Evolutionary conservation across 2,888 invertebrate genomes (phyloP).

Genomic region (Spisula subtruncata): DNA sequence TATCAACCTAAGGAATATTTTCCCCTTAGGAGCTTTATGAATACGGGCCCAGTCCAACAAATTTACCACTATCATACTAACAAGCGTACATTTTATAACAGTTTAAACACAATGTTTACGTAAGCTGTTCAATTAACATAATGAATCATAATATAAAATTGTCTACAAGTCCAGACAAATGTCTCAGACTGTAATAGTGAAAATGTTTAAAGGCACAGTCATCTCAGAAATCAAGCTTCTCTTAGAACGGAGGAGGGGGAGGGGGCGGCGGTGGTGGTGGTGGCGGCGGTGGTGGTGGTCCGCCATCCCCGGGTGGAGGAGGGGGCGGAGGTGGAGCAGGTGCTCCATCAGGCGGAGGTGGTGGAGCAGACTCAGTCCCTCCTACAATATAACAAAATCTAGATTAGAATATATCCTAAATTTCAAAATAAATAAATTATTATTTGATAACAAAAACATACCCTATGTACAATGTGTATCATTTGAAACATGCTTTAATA

Average conservation of each 20-base stretch:
- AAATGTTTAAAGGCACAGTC: not conserved
- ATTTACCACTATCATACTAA: too few species aligned
- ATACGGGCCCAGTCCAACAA: too few species aligned
- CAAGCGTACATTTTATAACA: too few species aligned
- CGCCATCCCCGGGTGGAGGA: conserved; percentile 54
- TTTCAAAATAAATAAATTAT: too few species aligned
- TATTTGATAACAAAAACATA: too few species aligned
- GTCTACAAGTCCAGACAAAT: not conserved
- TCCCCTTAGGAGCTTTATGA: too few species aligned
- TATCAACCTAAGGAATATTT: too few species aligned
- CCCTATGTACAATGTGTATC: too few species aligned
- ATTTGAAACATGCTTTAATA: too few species aligned
- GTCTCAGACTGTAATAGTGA: not conserved
- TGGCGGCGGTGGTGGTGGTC: conserved; percentile 49
- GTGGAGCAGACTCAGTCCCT: not conserved
- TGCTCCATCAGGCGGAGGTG: conserved; percentile 32
- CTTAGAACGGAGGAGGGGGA: conserved; percentile 63
- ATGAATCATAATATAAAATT: not conserved
- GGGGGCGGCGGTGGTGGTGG: conserved; percentile 54
- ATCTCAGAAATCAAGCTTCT: not conserved
- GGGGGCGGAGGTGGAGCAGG: conserved; percentile 66
- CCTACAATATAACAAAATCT: conserved; percentile 27
- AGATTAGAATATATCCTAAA: not conserved
- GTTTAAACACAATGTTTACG: too few species aligned
- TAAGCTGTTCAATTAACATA: not conserved